Evolutionary conservation across 2,888 invertebrate species (phyloP).

Genomic region (Cybosia mesomella): DNA sequence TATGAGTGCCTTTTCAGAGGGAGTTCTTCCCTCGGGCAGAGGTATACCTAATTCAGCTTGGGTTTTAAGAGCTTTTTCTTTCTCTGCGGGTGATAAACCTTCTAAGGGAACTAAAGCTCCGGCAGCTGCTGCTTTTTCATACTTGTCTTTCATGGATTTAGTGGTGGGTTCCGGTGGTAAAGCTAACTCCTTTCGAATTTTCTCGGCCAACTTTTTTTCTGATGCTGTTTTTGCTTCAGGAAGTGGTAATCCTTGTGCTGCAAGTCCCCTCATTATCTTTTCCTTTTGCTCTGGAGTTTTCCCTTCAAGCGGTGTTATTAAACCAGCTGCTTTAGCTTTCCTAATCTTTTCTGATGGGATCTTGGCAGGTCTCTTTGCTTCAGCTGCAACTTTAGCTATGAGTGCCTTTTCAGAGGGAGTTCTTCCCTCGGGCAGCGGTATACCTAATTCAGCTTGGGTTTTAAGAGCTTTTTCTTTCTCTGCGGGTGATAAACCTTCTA

Average conservation of each 20-base stretch:
- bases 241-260: conserved; percentile 51
- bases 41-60: conserved; percentile 47
- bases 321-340: conserved; percentile 43
- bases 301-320: conserved; percentile 50
- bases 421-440: conserved; percentile 12
- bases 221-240: conserved; percentile 58
- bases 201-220: conserved; percentile 52
- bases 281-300: conserved; percentile 52
- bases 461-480: conserved; percentile 28
- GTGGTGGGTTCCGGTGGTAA: conserved; percentile 54
- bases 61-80: conserved; percentile 52
- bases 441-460: conserved; percentile 16
- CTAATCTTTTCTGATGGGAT: conserved; percentile 16
- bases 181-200: conserved; percentile 51
- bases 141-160: conserved; percentile 33
- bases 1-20: conserved; percentile 28
- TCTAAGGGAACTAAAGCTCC: conserved; percentile 52
- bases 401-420: conserved; percentile 15
- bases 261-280: conserved; percentile 48
- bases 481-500: conserved; percentile 17
- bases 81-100: conserved; percentile 51
- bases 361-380: not conserved
- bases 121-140: conserved; percentile 40
- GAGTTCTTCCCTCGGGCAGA: conserved; percentile 53
- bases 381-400: conserved; percentile 35